Evolutionary conservation across 37 sponge, comb jelly and placozoan species (phyloP).

Genomic region (Ephydatia muelleri): DNA sequence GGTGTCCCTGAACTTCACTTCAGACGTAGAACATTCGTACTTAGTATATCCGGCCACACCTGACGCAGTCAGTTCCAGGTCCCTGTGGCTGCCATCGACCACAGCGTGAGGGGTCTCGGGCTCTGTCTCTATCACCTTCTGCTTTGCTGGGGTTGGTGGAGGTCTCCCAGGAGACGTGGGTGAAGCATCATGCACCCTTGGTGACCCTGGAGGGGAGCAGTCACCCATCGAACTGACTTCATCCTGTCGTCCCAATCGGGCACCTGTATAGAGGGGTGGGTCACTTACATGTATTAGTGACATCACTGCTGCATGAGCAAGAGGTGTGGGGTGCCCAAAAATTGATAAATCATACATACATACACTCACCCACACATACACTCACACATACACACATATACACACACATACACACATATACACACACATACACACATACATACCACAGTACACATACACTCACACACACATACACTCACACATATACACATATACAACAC

Average conservation of each 20-base stretch:
- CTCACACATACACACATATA: no score
- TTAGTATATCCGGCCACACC: slow-evolving; percentile 71
- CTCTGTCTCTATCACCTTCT: slow-evolving; percentile 82
- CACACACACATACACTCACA: no score
- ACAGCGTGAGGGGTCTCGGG: slow-evolving; percentile 83
- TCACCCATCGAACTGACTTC: slow-evolving; percentile 88
- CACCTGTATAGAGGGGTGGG: slow-evolving; percentile 42
- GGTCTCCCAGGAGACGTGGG: slow-evolving; percentile 7
- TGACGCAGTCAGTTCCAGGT: slow-evolving; percentile 68
- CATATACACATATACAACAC: no score
- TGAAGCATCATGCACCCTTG: not conserved
- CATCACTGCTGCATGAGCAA: not conserved
- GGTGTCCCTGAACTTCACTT: slow-evolving; percentile 87
- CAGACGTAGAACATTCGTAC: slow-evolving; percentile 68
- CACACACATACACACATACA: no score
- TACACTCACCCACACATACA: no score
- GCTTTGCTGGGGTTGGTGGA: slow-evolving; percentile 49
- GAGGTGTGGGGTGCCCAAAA: no score
- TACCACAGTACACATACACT: no score
- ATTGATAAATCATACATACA: no score
- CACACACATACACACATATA: no score
- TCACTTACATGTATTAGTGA: not conserved
- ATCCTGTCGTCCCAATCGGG: slow-evolving; percentile 97
- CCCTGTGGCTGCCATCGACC: slow-evolving; percentile 68
- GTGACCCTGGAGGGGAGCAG: slow-evolving; percentile 16